Evolutionary conservation across 1,140 invertebrate genomes (phyloP), one percentile per base, ranked within the genome.

Genomic region (Charaxes varanes): DNA sequence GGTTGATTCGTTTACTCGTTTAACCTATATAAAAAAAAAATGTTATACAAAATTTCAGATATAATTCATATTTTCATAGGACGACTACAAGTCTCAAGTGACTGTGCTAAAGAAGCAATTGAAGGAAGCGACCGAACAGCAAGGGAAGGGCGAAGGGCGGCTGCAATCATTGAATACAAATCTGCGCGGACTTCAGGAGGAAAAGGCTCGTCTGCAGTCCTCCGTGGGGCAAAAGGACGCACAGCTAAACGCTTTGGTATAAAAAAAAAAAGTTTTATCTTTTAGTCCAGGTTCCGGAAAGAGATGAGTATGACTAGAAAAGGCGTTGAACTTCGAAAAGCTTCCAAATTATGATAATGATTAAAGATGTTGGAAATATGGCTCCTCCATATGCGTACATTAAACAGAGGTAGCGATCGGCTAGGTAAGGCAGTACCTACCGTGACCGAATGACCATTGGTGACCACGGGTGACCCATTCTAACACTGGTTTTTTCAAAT

Each of bases 71-170:
- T 24, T 17, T 3, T 23, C n/a, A n/a, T 11, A 92, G 88, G 94
- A 94, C 51, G 93, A 94, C 66, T 90, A 86, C 49, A 93, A 92
- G 60, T 89, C 88, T 0, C 91, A 93, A 79, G 46, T 93, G 24
- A 68, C 65, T 6, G 87, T 85, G 4, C 61, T 90, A 3, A 92
- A 90, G 54, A 92, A 91, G 51, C 92, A 94, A 68, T 55, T 94
- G 1, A 87, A 89, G 28, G 92, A 94, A 50, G 86, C 88, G 2
- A 86, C 87, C 22, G 92, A 94, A 4, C 86, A 80, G 54, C 89
- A 92, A 41, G 86, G 83, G 24, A 91, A 91, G 53, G 88, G 88
- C 7, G 92, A 94, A 34, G 83, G 82, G 5, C 93, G 92, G 74
- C 58, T 93, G 8, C 89, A 86, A 19, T 86, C 87, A 21, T 66